Conservation (phyloP, 1,140 invertebrate genomes). For the Trichonephila inaurata region DNA sequence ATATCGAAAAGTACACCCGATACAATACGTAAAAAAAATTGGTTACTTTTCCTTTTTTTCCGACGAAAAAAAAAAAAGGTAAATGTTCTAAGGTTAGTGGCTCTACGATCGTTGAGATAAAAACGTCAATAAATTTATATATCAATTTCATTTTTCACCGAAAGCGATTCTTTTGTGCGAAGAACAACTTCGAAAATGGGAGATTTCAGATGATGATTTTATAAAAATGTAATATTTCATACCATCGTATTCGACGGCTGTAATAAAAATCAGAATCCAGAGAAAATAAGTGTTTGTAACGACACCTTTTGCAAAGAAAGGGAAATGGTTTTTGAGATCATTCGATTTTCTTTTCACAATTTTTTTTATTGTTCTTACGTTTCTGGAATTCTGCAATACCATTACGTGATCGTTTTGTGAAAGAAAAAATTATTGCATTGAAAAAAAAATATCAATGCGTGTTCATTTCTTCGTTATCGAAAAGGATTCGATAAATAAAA, state of each 20-base stretch:
- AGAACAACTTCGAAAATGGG: no score
- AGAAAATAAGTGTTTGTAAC: not conserved
- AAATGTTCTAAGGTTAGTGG: constrained; percentile 1
- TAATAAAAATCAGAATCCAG: not conserved
- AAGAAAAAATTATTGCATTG: no score
- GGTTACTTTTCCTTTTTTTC: not conserved
- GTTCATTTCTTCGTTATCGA: no score
- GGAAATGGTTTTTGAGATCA: not conserved
- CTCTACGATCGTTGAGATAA: not conserved
- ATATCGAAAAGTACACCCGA: no score
- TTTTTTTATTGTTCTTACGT: not conserved
- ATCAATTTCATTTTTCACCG: not conserved
- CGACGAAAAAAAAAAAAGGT: not conserved
- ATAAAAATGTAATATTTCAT: not conserved
- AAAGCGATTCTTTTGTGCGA: not conserved
- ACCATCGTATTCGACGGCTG: not conserved
- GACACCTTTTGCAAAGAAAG: constrained; percentile 7
- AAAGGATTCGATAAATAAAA: no score
- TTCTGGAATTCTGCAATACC: not conserved
- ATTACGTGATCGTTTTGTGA: not conserved
- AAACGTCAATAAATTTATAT: not conserved
- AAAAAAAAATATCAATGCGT: no score
- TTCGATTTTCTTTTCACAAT: not conserved
- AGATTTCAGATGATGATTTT: not conserved
- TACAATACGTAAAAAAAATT: no score